Conservation (phyloP, 2,888 invertebrate genomes). For the Baronia brevicornis region DNA sequence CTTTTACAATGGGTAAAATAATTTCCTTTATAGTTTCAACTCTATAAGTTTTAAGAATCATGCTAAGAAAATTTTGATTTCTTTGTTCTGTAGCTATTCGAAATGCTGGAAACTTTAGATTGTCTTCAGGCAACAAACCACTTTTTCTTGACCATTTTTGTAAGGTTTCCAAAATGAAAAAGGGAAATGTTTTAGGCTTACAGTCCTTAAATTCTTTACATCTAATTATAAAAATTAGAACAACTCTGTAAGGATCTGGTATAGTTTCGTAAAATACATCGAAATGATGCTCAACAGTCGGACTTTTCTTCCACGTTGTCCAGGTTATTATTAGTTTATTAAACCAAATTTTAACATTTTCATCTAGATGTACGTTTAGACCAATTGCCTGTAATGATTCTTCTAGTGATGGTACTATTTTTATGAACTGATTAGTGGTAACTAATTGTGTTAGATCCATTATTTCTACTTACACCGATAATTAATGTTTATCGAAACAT, state of each 20-base stretch:
- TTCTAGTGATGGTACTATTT: constrained; percentile 65
- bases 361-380: constrained; percentile 59
- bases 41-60: constrained; percentile 79
- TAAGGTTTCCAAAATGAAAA: constrained; percentile 78
- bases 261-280: constrained; percentile 62
- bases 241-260: constrained; percentile 76
- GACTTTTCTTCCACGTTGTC: constrained; percentile 75
- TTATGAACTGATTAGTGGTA: constrained; percentile 53
- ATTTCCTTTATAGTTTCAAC: constrained; percentile 76
- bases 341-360: constrained; percentile 49
- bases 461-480: constrained; percentile 14
- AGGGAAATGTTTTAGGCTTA: constrained; percentile 77
- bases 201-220: constrained; percentile 78
- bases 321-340: constrained; percentile 56
- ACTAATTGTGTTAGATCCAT: constrained; percentile 46
- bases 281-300: constrained; percentile 63
- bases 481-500: background rate
- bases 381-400: constrained; percentile 51
- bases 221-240: constrained; percentile 75
- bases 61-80: constrained; percentile 76
- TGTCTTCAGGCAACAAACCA: constrained; percentile 53
- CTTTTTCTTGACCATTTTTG: constrained; percentile 60
- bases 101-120: constrained; percentile 83
- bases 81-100: constrained; percentile 81
- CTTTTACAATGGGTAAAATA: constrained; percentile 77